These are phyloP conservation scores for Motacilla alba DNA, from an alignment of 2,113 vertebrate genomes.

Conservation along the genomic window DNA sequence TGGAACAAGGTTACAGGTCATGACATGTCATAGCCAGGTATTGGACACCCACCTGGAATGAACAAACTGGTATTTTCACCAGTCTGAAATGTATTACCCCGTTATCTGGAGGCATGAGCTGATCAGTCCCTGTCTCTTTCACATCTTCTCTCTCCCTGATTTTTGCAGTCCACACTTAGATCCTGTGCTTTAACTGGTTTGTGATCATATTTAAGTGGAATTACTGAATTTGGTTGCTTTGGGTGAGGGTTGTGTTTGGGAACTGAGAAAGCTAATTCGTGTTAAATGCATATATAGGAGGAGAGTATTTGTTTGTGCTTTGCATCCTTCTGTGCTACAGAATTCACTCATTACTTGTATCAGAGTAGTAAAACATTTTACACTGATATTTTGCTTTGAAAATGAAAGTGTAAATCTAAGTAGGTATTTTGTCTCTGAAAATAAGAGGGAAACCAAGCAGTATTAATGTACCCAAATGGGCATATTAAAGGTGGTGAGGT, in stretches of 20 bases:
- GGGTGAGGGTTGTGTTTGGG: neutral
- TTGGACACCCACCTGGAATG: neutral
- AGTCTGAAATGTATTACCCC: neutral
- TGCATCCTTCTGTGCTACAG: neutral
- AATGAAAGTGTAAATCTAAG: neutral
- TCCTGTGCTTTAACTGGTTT: neutral
- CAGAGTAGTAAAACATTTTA: neutral
- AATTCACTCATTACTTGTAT: neutral
- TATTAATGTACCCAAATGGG: neutral
- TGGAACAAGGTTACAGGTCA: neutral
- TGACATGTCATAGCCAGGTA: neutral
- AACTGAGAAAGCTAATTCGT: neutral
- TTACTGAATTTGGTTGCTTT: neutral
- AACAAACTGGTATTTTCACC: neutral
- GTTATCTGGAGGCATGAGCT: neutral
- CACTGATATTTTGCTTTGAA: neutral
- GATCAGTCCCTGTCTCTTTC: neutral
- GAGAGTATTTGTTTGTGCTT: neutral
- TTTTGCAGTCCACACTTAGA: neutral
- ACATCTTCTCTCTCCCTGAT: fast-evolving
- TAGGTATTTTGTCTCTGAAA: neutral
- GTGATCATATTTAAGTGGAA: neutral
- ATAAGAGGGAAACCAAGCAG: neutral
- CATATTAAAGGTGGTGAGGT: neutral
- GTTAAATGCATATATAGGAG: neutral